These are phyloP conservation scores for Thaumetopoea pityocampa DNA, from an alignment of 1,140 invertebrate genomes.

Conservation along the genomic window DNA sequence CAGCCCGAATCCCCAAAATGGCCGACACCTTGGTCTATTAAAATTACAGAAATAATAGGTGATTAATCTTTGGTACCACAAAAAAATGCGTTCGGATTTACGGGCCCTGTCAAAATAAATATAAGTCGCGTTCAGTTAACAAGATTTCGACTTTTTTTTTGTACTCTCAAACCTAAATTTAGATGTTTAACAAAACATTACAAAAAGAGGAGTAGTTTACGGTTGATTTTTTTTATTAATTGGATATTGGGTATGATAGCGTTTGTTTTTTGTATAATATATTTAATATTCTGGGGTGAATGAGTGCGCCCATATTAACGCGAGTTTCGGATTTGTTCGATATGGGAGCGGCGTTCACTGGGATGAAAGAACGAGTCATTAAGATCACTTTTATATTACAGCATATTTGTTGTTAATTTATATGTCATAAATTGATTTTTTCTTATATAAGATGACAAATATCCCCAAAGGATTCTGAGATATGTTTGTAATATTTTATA, in stretches of 20 bases:
- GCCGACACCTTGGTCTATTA: conserved; percentile 56
- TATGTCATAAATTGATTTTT: too few species aligned
- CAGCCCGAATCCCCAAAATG: conserved; percentile 31
- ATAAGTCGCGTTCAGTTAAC: conserved; percentile 31
- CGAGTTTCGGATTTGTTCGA: conserved; percentile 37
- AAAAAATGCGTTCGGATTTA: conserved; percentile 57
- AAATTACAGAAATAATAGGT: conserved; percentile 65
- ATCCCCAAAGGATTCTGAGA: too few species aligned
- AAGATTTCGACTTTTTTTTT: conserved; percentile 24
- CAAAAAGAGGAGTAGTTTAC: conserved; percentile 33
- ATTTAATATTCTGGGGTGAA: conserved; percentile 31
- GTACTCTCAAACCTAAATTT: conserved; percentile 60
- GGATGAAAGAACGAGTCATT: conserved; percentile 3
- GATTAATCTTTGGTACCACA: conserved; percentile 59
- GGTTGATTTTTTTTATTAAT: conserved; percentile 56
- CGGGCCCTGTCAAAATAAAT: conserved; percentile 58
- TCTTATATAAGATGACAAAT: too few species aligned
- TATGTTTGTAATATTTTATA: too few species aligned
- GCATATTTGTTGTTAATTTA: too few species aligned
- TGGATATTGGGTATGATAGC: conserved; percentile 43
- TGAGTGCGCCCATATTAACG: conserved; percentile 37
- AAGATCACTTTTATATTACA: too few species aligned
- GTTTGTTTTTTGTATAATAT: conserved; percentile 24
- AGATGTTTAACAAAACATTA: conserved; percentile 67
- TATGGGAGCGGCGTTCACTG: conserved; percentile 21